phyloP scores from a whole-genome alignment of 1,140 invertebrate genomes.

The Radopholus similis region DNA sequence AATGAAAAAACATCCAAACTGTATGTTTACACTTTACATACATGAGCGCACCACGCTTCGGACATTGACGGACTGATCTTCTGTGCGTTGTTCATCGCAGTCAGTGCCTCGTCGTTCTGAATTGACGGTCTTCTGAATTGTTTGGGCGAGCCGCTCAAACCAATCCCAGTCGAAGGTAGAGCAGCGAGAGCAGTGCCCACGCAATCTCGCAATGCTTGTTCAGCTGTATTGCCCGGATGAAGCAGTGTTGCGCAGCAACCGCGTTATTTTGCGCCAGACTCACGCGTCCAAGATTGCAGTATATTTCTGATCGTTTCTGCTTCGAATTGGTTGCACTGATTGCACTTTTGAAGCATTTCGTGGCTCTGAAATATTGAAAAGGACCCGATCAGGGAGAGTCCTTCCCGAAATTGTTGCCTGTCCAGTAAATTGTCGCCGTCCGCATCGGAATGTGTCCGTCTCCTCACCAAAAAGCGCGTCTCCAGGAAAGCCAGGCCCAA shows the following conservation, averaged over 20 bases:
- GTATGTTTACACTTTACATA: conserved; percentile 26
- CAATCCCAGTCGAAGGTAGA: conserved; percentile 28
- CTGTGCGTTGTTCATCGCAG: conserved; percentile 34
- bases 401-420: conserved; percentile 26
- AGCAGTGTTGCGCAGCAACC: conserved; percentile 33
- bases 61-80: conserved; percentile 45
- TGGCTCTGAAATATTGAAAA: neutral
- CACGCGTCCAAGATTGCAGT: conserved; percentile 1
- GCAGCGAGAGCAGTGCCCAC: conserved; percentile 30
- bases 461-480: conserved; percentile 31
- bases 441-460: neutral
- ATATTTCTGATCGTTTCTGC: no score
- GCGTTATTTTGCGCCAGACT: conserved; percentile 18
- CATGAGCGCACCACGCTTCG: conserved; percentile 37
- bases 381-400: neutral
- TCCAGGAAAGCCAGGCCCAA: conserved; percentile 37
- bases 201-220: conserved; percentile 32
- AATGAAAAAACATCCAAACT: neutral
- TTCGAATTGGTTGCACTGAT: no score
- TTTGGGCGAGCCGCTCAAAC: no score
- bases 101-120: conserved; percentile 33
- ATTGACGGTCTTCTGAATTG: conserved; percentile 22
- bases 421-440: conserved; percentile 11
- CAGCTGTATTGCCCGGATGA: conserved; percentile 43
- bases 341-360: neutral